These are phyloP conservation scores for Centropus bengalensis DNA, from an alignment of 2,113 vertebrate species.

Conservation along the genomic window DNA sequence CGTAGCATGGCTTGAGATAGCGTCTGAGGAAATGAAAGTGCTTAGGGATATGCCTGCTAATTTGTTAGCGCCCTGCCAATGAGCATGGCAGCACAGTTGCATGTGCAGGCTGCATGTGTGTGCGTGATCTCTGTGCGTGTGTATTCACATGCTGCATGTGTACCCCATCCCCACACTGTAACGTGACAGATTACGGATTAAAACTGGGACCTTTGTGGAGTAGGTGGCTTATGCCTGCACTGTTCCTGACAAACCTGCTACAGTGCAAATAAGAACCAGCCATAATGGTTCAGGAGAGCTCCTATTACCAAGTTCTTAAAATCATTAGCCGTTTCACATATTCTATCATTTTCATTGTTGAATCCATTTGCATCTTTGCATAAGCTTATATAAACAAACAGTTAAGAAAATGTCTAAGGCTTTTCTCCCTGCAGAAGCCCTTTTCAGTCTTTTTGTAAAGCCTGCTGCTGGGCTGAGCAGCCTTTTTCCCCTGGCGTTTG, in stretches of 20 bases:
- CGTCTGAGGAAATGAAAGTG: neutral
- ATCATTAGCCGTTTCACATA: neutral
- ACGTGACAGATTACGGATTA: neutral
- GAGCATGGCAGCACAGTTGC: neutral
- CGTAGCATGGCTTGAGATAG: neutral
- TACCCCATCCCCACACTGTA: rapidly evolving
- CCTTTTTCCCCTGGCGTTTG: neutral
- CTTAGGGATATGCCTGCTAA: neutral
- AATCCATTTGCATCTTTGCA: neutral
- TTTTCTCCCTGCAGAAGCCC: neutral
- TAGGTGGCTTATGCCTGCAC: neutral
- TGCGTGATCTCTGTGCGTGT: too few relatives aligned
- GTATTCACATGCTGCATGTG: neutral
- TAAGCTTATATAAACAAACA: conserved; percentile 26
- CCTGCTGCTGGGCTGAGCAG: neutral
- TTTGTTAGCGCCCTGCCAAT: neutral
- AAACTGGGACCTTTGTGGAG: neutral
- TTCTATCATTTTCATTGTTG: conserved; percentile 10
- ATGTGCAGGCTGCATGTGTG: neutral
- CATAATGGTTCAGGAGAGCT: neutral
- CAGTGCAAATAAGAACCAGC: neutral
- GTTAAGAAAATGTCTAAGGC: conserved; percentile 26
- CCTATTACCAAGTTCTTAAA: neutral
- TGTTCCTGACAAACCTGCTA: neutral
- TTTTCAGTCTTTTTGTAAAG: neutral